Conservation (phyloP, 2,113 vertebrate species). For the Tylochromis polylepis region DNA sequence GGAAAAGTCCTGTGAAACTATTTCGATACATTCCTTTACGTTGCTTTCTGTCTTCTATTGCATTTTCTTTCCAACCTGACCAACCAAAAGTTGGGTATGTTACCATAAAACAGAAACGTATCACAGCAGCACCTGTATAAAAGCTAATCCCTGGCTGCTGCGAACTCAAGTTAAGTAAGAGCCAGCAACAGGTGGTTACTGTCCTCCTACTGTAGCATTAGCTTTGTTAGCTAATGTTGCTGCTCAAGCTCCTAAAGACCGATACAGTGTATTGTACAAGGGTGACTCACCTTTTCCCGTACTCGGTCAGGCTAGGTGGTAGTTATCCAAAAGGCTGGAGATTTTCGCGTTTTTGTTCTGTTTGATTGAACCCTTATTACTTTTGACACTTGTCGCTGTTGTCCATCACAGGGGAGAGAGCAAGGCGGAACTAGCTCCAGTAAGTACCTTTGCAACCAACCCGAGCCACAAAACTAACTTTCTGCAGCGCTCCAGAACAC, state of each 20-base stretch:
- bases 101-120: not conserved
- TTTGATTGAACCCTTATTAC: not conserved
- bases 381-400: constrained; percentile 44
- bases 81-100: not conserved
- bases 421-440: constrained; percentile 53
- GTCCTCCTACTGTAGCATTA: constrained; percentile 10
- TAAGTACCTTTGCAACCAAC: not conserved
- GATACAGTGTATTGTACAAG: fast-evolving
- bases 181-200: constrained; percentile 58
- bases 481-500: fast-evolving
- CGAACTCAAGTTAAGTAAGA: not conserved
- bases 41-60: not conserved
- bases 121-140: not conserved
- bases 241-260: not conserved
- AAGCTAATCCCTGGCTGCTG: constrained; percentile 23
- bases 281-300: constrained; percentile 8
- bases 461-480: not conserved
- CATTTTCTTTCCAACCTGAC: not conserved
- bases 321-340: not conserved
- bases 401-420: not conserved
- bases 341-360: not conserved
- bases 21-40: not conserved
- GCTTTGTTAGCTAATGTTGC: not conserved
- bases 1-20: not conserved
- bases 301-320: not conserved